Evolutionary conservation across 1,140 invertebrate species (phyloP), one percentile per base, ranked within the genome.

Genomic region (Pteromalus puparum): DNA sequence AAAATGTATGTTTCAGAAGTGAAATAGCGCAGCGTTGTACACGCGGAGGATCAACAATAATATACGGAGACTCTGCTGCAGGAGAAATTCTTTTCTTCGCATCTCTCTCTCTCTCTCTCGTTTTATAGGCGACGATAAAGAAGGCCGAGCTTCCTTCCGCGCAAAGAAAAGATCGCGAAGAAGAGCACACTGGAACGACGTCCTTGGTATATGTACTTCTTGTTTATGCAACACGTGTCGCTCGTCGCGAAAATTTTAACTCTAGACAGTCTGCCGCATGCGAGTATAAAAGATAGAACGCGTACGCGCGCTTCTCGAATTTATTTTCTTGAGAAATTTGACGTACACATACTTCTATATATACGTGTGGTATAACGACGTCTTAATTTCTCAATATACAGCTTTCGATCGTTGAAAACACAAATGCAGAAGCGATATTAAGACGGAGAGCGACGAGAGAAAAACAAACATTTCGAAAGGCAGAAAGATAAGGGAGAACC

Each of bases 41-140:
- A 73, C 70, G 70, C 24, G 18, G 48, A 53, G 48, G 18, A 53
- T 53, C n/a, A 18, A 68, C 67, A 26, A 68, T 68, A 68, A 68
- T 68, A 67, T 15, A 18, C 9, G 10, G 67, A 15, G n/a, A 10
- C 24, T n/a, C n/a, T 18, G 67, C n/a, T 10, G 67, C 67, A n/a
- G 9, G 2, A 18, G 67, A 68, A 68, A 68, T 68, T 68, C 67
- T 26, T 68, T 18, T 53, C 48, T 18, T 53, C 48, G 48, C 38
- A 10, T 0, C 38, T 3, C 18, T 53, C 48, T 53, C 13, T 53
- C 13, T 10, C 18, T 28, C 67, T n/a, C 67, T 24, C 67, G 7
- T 24, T 68, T 68, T 68, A 68, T 28, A 28, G 67, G 67, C 67
- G 67, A 28, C 67, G 67, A 68, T 68, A 68, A 68, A 68, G n/a